Evolutionary conservation across 2,113 vertebrate genomes (phyloP), one percentile per base, ranked within the genome.

Genomic region (Rhinopomastus cyanomelas): DNA sequence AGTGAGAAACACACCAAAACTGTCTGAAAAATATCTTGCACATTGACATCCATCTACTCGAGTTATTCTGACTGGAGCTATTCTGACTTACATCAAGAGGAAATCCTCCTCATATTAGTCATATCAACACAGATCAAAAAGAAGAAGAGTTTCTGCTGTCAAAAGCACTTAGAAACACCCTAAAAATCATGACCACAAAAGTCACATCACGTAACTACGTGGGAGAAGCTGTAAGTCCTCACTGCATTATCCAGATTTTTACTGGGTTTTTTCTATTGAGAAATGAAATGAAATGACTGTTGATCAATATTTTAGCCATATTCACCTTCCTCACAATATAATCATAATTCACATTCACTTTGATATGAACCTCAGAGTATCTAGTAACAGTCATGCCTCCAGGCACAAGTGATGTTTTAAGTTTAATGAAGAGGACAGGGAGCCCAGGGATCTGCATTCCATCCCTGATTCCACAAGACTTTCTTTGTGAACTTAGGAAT

Each of bases 161-260:
- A 81, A 78, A 84, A 89, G 12, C 74, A 73, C 55, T 96, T 89
- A 86, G 39, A 86, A 90, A 88, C 39, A 81, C 51, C 22, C 73
- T 81, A 68, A 81, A 91, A 25, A 84, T 1, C 4, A 60, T 62
- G 52, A 76, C 39, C 27, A 55, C 32, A 79, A 42, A 93, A 92
- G 85, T 86, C 87, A 81, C 2, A 1, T 83, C 87, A 78, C 27
- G n/a, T 27, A 83, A 68, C 32, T 65, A 53, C 22, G 19, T 5
- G 49, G 39, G n/a, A 71, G 42, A 44, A 56, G 19, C 44, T 72
- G 67, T 37, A 75, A 61, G 23, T 34, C 46, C 51, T 68, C 65
- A 75, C 61, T n/a, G 11, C 25, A 16, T n/a, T 73, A 53, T 25
- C 7, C 10, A 27, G 5, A 3, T 8, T 81, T 78, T 37, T 48